A percentile compares a stretch with the other conserved stretches of the same genome.
Evolutionary conservation across 1,140 invertebrate genomes (phyloP).

Genomic region (Littorina saxatilis): DNA sequence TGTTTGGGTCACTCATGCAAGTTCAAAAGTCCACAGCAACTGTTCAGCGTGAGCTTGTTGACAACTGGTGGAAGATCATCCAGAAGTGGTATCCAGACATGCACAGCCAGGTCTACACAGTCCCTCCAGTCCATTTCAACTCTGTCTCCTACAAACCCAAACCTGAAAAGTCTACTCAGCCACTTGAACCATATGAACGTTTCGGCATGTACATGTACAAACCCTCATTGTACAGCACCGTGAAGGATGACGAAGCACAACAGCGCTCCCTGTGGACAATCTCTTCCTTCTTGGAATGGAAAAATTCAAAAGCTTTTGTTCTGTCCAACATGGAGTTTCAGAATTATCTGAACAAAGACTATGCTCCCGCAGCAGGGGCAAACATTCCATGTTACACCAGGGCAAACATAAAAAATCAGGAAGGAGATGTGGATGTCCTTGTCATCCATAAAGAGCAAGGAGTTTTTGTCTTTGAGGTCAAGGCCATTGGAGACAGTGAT

Average conservation of each 20-base stretch:
- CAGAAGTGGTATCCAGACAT: constrained; percentile 6
- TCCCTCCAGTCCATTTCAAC: constrained; percentile 3
- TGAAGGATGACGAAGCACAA: constrained; percentile 9
- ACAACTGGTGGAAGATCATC: not conserved
- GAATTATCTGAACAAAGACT: constrained; percentile 25
- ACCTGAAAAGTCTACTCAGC: not conserved
- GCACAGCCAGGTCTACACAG: not conserved
- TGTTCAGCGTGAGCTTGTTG: not conserved
- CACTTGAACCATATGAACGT: not conserved
- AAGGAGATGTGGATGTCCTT: constrained; percentile 5
- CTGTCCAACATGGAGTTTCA: constrained; percentile 29
- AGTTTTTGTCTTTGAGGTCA: constrained; percentile 23
- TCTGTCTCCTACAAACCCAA: not conserved
- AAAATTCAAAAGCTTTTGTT: not conserved
- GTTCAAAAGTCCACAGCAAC: not conserved
- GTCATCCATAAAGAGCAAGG: not conserved
- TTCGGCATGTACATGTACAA: not conserved
- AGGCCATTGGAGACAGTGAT: constrained; percentile 13
- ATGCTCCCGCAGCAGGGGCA: too few relatives aligned
- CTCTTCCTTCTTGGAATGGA: not conserved
- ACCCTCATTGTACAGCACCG: not conserved
- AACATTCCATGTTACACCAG: not conserved
- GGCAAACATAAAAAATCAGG: not conserved
- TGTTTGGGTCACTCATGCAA: constrained; percentile 10
- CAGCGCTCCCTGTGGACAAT: not conserved